Conservation (phyloP, 2,888 invertebrate species). For the Thymelicus lineola region DNA sequence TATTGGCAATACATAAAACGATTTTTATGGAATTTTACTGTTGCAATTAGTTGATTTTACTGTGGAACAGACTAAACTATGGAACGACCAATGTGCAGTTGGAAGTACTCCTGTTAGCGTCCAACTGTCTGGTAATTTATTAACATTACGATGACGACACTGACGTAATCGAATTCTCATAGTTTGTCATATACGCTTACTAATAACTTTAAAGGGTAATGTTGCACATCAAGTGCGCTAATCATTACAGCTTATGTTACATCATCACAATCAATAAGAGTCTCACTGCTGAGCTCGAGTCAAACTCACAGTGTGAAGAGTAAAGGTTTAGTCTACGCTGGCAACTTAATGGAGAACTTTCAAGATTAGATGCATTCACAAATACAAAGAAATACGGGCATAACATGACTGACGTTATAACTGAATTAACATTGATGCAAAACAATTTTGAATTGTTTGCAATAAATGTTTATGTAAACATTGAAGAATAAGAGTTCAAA, state of each 20-base stretch:
- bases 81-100: background rate
- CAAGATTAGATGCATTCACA: too few relatives aligned
- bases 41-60: too few relatives aligned
- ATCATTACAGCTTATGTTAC: background rate
- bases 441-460: too few relatives aligned
- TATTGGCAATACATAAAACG: too few relatives aligned
- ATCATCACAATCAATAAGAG: background rate
- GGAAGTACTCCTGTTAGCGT: background rate
- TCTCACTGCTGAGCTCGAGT: background rate
- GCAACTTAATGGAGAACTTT: too few relatives aligned
- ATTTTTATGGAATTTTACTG: too few relatives aligned
- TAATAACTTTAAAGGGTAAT: conserved; percentile 3
- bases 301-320: background rate
- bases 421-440: too few relatives aligned
- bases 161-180: conserved; percentile 15
- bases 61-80: too few relatives aligned
- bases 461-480: background rate
- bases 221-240: conserved; percentile 6
- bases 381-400: too few relatives aligned
- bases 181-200: conserved; percentile 16
- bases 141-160: conserved; percentile 1
- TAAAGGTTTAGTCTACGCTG: too few relatives aligned
- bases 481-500: background rate
- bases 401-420: too few relatives aligned
- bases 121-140: conserved; percentile 5